Evolutionary conservation across 2,888 invertebrate genomes (phyloP).

Genomic region (Argyresthia albistria): DNA sequence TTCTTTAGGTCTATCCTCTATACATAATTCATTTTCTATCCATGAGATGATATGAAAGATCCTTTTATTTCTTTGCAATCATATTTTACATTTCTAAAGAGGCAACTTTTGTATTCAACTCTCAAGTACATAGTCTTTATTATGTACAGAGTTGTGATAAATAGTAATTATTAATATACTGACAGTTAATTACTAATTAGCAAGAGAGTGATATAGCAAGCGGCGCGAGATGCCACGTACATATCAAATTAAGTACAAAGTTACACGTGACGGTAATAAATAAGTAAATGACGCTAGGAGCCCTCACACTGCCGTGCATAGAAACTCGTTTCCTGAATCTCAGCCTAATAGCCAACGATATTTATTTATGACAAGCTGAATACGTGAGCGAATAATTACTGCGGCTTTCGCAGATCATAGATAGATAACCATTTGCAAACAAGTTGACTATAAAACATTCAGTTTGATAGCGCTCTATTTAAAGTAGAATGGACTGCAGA

Average conservation of each 20-base stretch:
- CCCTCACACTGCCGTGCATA: background rate
- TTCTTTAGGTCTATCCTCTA: background rate
- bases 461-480: no score
- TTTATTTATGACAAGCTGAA: slow-evolving; percentile 30
- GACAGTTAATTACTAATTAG: background rate
- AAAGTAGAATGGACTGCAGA: no score
- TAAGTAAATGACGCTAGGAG: background rate
- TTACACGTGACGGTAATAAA: background rate
- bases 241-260: slow-evolving; percentile 1
- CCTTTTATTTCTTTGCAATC: background rate
- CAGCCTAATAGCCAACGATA: slow-evolving; percentile 15
- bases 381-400: slow-evolving; percentile 25
- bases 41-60: background rate
- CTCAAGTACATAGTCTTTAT: no score
- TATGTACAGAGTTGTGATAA: no score
- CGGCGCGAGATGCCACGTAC: background rate
- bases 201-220: background rate
- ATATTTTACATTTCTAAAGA: background rate
- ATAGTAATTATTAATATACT: no score
- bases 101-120: no score
- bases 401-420: slow-evolving; percentile 22
- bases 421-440: background rate
- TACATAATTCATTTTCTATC: no score
- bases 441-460: no score
- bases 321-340: slow-evolving; percentile 5